phyloP scores from a whole-genome alignment of 2,888 invertebrate genomes.

The Lasioglossum lativentre region DNA sequence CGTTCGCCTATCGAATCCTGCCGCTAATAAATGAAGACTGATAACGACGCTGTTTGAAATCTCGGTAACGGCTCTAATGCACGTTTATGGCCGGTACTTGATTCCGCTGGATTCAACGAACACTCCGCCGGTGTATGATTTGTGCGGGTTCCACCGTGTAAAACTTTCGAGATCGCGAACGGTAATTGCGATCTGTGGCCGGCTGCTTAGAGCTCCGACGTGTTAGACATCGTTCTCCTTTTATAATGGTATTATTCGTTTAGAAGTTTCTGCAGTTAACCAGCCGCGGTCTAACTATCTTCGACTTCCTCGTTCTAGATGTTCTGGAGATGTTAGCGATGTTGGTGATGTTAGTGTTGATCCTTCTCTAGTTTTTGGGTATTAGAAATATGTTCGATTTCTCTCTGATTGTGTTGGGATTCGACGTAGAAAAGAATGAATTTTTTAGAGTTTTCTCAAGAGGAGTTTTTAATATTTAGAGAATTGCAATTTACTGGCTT shows the following conservation, averaged over 20 bases:
- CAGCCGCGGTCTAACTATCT: background rate
- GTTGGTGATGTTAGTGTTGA: no score
- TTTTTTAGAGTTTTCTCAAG: no score
- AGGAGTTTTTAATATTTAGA: no score
- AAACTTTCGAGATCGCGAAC: background rate
- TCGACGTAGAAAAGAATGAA: no score
- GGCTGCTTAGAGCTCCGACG: background rate
- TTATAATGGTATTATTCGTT: background rate
- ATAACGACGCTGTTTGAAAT: background rate
- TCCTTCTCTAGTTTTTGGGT: background rate
- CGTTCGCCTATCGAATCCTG: background rate
- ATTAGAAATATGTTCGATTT: background rate
- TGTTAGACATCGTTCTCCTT: background rate
- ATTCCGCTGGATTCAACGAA: background rate
- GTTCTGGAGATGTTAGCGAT: background rate
- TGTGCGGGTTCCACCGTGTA: background rate
- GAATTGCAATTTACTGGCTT: no score
- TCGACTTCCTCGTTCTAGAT: background rate
- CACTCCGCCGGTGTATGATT: background rate
- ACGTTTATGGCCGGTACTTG: constrained; percentile 7
- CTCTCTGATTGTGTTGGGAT: background rate
- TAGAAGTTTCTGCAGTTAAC: background rate
- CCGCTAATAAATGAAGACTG: constrained; percentile 12
- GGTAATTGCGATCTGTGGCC: constrained; percentile 4
- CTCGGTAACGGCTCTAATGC: constrained; percentile 5